Evolutionary conservation across 1,140 invertebrate genomes (phyloP).

Genomic region (Xylocopa sonorina): DNA sequence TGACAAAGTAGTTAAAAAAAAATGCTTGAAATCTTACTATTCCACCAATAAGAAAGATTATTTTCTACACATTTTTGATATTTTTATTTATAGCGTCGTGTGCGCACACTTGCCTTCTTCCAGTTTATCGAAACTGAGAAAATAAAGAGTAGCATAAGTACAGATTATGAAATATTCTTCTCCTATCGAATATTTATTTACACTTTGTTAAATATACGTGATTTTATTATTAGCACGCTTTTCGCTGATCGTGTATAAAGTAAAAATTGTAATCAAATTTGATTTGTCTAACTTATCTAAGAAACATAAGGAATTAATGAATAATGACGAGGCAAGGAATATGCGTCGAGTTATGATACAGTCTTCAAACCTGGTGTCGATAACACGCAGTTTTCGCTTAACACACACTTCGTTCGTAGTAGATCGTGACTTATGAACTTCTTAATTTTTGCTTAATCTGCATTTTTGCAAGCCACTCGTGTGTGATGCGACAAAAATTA

Average conservation of each 20-base stretch:
- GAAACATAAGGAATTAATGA: neutral
- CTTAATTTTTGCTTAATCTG: no score
- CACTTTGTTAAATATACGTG: constrained; percentile 27
- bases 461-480: neutral
- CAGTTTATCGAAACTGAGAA: neutral
- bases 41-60: neutral
- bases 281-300: constrained; percentile 31
- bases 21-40: neutral
- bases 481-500: neutral
- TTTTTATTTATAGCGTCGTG: neutral
- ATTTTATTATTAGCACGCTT: neutral
- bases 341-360: constrained; percentile 45
- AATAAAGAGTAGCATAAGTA: constrained; percentile 45
- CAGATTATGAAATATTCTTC: constrained; percentile 15
- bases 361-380: constrained; percentile 46
- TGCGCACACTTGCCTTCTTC: constrained; percentile 1
- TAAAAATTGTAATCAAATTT: constrained; percentile 20
- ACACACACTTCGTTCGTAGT: neutral
- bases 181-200: constrained; percentile 50
- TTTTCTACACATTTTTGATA: no score
- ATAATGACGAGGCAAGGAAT: constrained; percentile 21
- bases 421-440: no score
- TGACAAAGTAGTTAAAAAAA: neutral
- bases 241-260: constrained; percentile 27
- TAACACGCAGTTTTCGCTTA: constrained; percentile 27